phyloP scores from a whole-genome alignment of 2,797 vertebrate species.

The Vultur gryphus region DNA sequence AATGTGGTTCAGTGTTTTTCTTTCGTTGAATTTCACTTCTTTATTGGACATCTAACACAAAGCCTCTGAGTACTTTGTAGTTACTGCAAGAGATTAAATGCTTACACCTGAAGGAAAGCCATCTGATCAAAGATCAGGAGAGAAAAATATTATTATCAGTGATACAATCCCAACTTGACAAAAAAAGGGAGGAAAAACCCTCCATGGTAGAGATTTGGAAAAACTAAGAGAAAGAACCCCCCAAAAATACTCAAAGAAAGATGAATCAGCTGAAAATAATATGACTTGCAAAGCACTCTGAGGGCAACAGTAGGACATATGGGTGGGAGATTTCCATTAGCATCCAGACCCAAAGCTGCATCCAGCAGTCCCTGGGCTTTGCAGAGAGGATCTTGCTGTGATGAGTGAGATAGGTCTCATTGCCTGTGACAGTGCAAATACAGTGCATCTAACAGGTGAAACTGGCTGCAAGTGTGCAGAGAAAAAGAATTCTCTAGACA shows the following conservation, averaged over 20 bases:
- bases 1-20: background rate
- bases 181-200: background rate
- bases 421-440: background rate
- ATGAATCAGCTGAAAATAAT: background rate
- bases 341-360: background rate
- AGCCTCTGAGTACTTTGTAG: background rate
- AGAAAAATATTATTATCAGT: background rate
- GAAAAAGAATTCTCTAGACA: background rate
- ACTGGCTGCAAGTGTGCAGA: background rate
- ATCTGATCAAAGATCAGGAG: background rate
- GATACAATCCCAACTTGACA: background rate
- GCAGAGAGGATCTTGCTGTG: background rate
- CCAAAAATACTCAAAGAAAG: background rate
- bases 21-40: background rate
- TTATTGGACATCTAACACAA: background rate
- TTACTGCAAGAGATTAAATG: background rate
- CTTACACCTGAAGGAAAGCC: background rate
- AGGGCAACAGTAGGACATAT: background rate
- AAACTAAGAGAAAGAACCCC: background rate
- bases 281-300: background rate
- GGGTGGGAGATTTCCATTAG: background rate
- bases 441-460: background rate
- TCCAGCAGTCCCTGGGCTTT: background rate
- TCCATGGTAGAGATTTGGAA: background rate
- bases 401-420: background rate